phyloP scores from a whole-genome alignment of 2,888 invertebrate species.

The Dilophus febrilis region DNA sequence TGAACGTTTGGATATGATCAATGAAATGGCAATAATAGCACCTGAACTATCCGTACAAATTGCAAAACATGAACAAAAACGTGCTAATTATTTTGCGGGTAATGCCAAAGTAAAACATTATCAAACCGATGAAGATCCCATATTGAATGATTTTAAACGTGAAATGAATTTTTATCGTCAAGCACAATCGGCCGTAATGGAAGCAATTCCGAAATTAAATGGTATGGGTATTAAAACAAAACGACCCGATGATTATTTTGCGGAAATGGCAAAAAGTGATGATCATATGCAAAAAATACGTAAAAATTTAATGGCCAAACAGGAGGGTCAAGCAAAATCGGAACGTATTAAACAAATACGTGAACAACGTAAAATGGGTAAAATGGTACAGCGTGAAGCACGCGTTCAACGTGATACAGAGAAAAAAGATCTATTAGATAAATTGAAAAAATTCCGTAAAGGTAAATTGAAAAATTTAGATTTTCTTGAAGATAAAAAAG shows the following conservation, averaged over 20 bases:
- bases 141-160: constrained; percentile 79
- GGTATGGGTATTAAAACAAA: constrained; percentile 58
- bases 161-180: constrained; percentile 78
- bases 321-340: constrained; percentile 66
- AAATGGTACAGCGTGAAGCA: constrained; percentile 71
- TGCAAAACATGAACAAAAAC: constrained; percentile 54
- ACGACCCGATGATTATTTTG: constrained; percentile 91
- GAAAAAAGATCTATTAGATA: constrained; percentile 79
- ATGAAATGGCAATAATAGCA: constrained; percentile 61
- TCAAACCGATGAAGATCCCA: constrained; percentile 52
- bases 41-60: constrained; percentile 67
- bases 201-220: constrained; percentile 62
- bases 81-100: constrained; percentile 45
- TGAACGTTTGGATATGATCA: constrained; percentile 66
- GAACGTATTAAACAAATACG: constrained; percentile 83
- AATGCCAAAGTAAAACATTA: constrained; percentile 49
- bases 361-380: constrained; percentile 82
- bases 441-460: constrained; percentile 84
- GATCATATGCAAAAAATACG: constrained; percentile 93
- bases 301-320: constrained; percentile 64
- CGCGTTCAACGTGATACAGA: constrained; percentile 73
- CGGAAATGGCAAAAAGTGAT: constrained; percentile 97
- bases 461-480: constrained; percentile 63
- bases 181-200: constrained; percentile 71
- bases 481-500: constrained; percentile 50